These are phyloP conservation scores for Bicyclus anynana DNA, from an alignment of 1,140 invertebrate genomes.

Conservation along the genomic window DNA sequence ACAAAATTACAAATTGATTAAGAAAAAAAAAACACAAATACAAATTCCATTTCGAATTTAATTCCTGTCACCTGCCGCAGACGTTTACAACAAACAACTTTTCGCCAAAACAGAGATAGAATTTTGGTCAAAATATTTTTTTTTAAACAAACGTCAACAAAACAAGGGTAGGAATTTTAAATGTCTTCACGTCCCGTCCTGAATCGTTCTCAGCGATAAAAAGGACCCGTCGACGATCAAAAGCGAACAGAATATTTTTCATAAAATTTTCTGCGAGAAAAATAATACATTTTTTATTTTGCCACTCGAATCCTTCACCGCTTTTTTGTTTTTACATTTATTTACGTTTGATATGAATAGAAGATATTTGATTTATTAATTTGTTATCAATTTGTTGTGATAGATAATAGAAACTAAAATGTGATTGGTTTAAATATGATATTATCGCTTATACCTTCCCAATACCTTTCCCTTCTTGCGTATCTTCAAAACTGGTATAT, in stretches of 20 bases:
- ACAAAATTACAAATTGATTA: no score
- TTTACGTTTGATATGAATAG: not conserved
- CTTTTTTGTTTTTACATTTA: not conserved
- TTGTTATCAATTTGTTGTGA: no score
- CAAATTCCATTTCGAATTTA: not conserved
- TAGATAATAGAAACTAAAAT: no score
- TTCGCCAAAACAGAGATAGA: not conserved
- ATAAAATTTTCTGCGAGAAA: not conserved
- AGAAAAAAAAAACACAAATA: not conserved
- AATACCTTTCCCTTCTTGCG: no score
- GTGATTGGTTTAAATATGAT: no score
- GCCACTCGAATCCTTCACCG: not conserved
- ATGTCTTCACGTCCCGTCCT: constrained; percentile 22
- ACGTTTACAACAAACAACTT: constrained; percentile 1
- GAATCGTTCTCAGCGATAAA: constrained; percentile 18
- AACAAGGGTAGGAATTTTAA: constrained; percentile 28
- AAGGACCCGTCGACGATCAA: constrained; percentile 17
- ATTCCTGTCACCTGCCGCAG: not conserved
- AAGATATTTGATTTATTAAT: no score
- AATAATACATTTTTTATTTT: constrained; percentile 1
- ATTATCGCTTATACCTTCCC: no score
- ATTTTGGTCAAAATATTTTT: constrained; percentile 18
- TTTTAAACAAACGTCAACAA: constrained; percentile 19
- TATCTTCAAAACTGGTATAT: no score
- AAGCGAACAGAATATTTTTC: constrained; percentile 19